Base-by-base conservation (phyloP, 2,113 vertebrate genomes). In the Sakesphorus luctuosus region DNA sequence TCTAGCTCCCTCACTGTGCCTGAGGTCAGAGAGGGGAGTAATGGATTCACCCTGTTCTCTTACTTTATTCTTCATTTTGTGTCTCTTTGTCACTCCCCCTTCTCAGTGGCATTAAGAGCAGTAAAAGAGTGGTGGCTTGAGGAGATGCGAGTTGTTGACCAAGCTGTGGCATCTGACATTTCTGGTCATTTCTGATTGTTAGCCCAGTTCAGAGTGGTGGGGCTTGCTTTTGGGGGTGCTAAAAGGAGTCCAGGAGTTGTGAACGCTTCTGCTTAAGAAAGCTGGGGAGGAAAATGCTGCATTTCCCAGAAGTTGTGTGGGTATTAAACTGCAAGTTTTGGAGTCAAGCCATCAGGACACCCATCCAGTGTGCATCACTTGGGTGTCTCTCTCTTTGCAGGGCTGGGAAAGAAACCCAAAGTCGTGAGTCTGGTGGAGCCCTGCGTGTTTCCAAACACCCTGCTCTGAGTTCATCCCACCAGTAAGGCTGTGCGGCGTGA, bases 291-390 rank as follows among this genome's bases (percentile, higher is more conserved):
- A 74, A 84, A 84, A 88, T 7, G 18, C 38, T 67, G 20, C 1
- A 0, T 65, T 90, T 86, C 28, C 65, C 76, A 94, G 82, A 90
- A 95, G 63, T 0, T 75, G 73, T 87, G 90, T 92, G 90, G 92
- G 73, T 40, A 40, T 95, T 97, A 65, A 68, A 52, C 76, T 81
- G 88, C 83, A 78, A 78, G 61, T 73, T 90, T 75, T 86, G 69
- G 53, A 90, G 80, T 84, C 6, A 24, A 94, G 69, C 43, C 1
- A 0, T 84, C 9, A n/a, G 43, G 67, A 93, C 76, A 49, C 80
- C 86, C 62, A 68, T 84, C 53, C 66, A 24, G 44, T 12, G 0
- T 49, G 35, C 36, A 81, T 96, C 74, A 95, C 77, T 84, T 4
- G 18, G n/a, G 11, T 68, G 20, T 89, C 25, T 93, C 38, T 88